These are phyloP conservation scores for Papilio aristodemus DNA, from an alignment of 1,140 invertebrate species.

Conservation along the genomic window DNA sequence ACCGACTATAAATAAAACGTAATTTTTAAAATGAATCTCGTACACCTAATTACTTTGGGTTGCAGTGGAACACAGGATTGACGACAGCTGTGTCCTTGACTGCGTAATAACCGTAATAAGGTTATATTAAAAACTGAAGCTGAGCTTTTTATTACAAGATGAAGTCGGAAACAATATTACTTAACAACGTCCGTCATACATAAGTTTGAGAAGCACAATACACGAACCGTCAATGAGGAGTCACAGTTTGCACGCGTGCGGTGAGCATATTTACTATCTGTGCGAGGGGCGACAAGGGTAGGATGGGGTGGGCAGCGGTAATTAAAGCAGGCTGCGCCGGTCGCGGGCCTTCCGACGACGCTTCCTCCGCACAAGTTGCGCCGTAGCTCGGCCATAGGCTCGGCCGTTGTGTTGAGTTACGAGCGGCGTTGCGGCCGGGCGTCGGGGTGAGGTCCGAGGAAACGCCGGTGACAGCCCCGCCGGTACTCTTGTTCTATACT, in stretches of 20 bases:
- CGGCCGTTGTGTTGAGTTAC: background rate
- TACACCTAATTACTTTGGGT: too few species aligned
- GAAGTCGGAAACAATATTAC: background rate
- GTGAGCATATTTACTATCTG: slow-evolving; percentile 9
- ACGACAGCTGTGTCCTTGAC: too few species aligned
- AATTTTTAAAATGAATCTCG: too few species aligned
- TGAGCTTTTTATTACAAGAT: too few species aligned
- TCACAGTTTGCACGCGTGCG: background rate
- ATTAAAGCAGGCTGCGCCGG: background rate
- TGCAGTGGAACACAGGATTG: too few species aligned
- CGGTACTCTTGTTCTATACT: background rate
- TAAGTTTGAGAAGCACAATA: slow-evolving; percentile 6
- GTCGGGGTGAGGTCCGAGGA: slow-evolving; percentile 2
- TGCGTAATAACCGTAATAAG: too few species aligned
- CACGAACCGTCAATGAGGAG: background rate
- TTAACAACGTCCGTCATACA: background rate
- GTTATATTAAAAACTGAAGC: too few species aligned
- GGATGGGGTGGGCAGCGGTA: too few species aligned
- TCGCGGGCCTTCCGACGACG: slow-evolving; percentile 2
- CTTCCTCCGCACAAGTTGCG: slow-evolving; percentile 7
- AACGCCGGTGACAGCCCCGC: slow-evolving; percentile 5
- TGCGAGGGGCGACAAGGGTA: background rate
- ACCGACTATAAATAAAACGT: too few species aligned
- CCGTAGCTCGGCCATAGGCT: background rate
- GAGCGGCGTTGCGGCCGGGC: background rate